These are phyloP conservation scores for Odontomyia ornata DNA, from an alignment of 2,888 invertebrate species.

Conservation along the genomic window DNA sequence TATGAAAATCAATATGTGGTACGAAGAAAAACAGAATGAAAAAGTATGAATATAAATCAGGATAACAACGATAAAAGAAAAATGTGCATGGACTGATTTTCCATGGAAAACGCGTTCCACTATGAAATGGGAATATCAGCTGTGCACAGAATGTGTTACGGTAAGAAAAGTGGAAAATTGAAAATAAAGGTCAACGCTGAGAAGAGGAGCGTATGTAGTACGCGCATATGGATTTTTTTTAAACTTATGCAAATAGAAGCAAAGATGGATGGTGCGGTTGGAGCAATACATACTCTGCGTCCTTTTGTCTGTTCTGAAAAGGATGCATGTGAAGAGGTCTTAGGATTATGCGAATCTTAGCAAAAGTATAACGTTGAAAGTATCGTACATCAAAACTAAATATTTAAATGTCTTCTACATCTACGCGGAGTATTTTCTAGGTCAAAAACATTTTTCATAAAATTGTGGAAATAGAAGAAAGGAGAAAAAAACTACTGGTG, in stretches of 20 bases:
- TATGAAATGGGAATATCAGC: background rate
- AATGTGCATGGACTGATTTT: background rate
- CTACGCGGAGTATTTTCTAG: background rate
- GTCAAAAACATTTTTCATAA: background rate
- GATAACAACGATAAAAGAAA: background rate
- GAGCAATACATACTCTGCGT: no score
- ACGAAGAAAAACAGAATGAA: background rate
- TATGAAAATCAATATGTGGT: background rate
- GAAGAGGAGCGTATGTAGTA: background rate
- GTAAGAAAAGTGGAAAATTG: background rate
- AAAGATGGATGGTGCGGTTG: no score
- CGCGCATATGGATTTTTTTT: no score
- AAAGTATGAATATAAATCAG: constrained; percentile 11
- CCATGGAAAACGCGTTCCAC: background rate
- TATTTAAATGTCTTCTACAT: background rate
- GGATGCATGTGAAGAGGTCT: background rate
- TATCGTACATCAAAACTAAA: background rate
- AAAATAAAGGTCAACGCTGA: background rate
- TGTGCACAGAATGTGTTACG: background rate
- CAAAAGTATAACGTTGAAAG: background rate
- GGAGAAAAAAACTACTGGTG: no score
- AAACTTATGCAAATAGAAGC: no score
- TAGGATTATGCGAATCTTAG: background rate
- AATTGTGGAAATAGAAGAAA: background rate
- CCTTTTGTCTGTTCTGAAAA: no score